Conservation (phyloP, 1,140 invertebrate genomes). For the Sitobion miscanthi region DNA sequence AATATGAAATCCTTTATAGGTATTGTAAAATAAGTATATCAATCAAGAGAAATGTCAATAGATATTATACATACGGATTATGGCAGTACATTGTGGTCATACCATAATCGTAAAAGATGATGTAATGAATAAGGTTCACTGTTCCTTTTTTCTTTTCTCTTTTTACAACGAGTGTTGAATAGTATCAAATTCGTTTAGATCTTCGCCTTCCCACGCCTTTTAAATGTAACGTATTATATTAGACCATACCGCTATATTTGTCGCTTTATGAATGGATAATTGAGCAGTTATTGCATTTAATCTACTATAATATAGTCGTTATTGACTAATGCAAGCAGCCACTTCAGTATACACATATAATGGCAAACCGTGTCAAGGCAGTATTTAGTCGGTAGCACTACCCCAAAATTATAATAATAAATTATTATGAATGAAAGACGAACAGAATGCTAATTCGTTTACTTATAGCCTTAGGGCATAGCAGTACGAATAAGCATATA, state of each 20-base stretch:
- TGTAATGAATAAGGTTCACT: background rate
- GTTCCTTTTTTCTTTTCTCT: background rate
- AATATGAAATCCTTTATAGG: background rate
- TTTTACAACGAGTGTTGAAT: background rate
- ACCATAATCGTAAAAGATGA: background rate
- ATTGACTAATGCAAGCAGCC: background rate
- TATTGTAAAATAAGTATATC: background rate
- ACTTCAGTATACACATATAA: background rate
- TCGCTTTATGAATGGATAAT: background rate
- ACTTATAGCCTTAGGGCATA: background rate
- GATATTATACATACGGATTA: background rate
- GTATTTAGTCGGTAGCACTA: background rate
- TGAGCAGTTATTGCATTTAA: conserved; percentile 17
- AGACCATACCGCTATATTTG: background rate
- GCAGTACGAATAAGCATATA: background rate
- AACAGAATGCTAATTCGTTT: background rate
- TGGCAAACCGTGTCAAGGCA: conserved; percentile 3
- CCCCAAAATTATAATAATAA: background rate
- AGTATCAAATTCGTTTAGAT: background rate
- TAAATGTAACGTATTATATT: background rate
- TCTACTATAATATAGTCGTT: background rate
- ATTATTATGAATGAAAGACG: conserved; percentile 5
- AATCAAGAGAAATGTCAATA: background rate
- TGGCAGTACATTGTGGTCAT: background rate
- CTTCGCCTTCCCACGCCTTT: background rate